A percentile compares a stretch with the other conserved stretches of the same genome.
Evolutionary conservation across 2,888 invertebrate genomes (phyloP).

Genomic region (Hemistola chrysoprasaria): DNA sequence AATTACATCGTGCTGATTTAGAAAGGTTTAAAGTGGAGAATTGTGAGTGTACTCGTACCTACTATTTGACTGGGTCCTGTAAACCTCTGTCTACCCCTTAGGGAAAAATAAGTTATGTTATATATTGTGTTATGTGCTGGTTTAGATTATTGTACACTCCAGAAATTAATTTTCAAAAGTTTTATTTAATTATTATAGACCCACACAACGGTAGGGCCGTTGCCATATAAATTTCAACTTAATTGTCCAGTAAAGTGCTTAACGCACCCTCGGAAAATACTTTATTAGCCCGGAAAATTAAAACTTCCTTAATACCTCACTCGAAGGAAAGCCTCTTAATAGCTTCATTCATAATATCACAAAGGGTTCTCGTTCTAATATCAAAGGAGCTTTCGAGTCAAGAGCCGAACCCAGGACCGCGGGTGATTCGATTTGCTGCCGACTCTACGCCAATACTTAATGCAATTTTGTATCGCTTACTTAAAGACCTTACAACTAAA

Average conservation of each 20-base stretch:
- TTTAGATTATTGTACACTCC: too few species aligned
- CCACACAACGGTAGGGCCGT: too few species aligned
- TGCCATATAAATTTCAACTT: conserved; percentile 3
- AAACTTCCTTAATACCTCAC: conserved; percentile 20
- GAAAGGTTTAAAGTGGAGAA: too few species aligned
- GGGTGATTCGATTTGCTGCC: conserved; percentile 58
- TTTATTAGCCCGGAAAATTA: conserved; percentile 17
- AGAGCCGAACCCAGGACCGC: conserved; percentile 49
- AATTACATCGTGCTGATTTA: too few species aligned
- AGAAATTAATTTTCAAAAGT: too few species aligned
- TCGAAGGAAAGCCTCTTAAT: conserved; percentile 30
- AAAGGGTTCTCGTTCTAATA: conserved; percentile 52
- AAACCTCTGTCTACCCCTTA: too few species aligned
- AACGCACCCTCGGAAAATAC: conserved; percentile 9
- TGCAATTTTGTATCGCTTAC: conserved; percentile 37
- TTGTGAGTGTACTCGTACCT: too few species aligned
- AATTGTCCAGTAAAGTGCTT: conserved; percentile 10
- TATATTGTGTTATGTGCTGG: too few species aligned
- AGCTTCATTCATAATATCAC: conserved; percentile 33
- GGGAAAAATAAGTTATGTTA: too few species aligned
- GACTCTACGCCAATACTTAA: conserved; percentile 37
- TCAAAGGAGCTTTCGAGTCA: conserved; percentile 45
- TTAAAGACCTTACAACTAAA: conserved; percentile 14
- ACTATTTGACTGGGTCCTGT: too few species aligned
- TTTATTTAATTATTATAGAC: conserved; percentile 7